Base-by-base conservation (phyloP, 2,888 invertebrate species). In the Tuta absoluta region DNA sequence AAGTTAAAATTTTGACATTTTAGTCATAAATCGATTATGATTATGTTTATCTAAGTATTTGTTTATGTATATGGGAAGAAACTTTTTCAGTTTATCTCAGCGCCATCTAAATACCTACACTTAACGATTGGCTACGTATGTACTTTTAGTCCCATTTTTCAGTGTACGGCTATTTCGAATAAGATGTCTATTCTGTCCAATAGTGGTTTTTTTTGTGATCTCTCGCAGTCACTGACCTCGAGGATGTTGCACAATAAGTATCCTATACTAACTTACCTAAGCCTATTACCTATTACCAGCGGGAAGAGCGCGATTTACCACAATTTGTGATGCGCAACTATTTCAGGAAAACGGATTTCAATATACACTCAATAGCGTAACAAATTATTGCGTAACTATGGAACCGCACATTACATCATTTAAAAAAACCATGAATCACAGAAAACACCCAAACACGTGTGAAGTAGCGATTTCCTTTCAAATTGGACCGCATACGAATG, bases 391-490 rank as follows among this genome's bases (percentile, higher is more conserved):
- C 33, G 56, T 17, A 56, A 56, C 5, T 7, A 56, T 8, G 17
- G n/a, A 28, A 56, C 33, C 56, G 7, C 14, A 7, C 28, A 8
- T 56, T 53, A 53, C 28, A 33, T 53, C 56, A 33, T n/a, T 7
- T 1, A 56, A 33, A 56, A 33, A 56, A 56, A 56, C 33, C 56
- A 56, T 56, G 56, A 56, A 56, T 56, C 56, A 56, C 28, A 33
- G 14, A 56, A 56, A 56, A 24, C 33, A 33, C 28, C 12, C 24
- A 11, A 24, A 8, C 28, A 33, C 28, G 56, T n/a, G 56, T n/a
- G 56, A 56, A 24, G 24, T 33, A 56, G n/a, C 56, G 24, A n/a
- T 56, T 56, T 56, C 56, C 56, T 56, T 56, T 33, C 33, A 56
- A 56, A 19, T n/a, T 33, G 28, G 24, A 17, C 56, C 28, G 17